Evolutionary conservation across 2,113 vertebrate genomes (phyloP), one percentile per base, ranked within the genome.

Genomic region (Solea senegalensis): DNA sequence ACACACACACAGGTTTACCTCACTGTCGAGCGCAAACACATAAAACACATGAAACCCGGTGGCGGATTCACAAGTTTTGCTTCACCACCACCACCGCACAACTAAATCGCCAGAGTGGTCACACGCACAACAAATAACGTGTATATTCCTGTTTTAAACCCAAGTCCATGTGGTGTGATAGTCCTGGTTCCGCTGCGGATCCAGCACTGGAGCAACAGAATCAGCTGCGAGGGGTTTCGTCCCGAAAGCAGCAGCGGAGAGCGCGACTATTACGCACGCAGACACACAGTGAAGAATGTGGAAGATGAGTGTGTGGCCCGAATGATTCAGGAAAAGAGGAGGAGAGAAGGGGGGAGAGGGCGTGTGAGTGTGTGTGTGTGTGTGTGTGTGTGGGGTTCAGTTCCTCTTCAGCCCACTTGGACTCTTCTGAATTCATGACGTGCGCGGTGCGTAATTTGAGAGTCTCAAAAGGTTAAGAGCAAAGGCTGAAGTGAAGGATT

Each of bases 1-100:
- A 1, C 21, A 21, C 21, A 21, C 21, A 21, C 8, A 60, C 16
- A 78, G 83, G 71, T 88, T 86, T 89, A 84, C 83, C 85, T 91
- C 78, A 88, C 86, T 85, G 90, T 86, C 67, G 90, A 83, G 84
- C 90, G 85, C 66, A 89, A 80, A 78, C 77, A 85, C 86, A 75
- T 86, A 56, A 90, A 91, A 72, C 86, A 80, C 76, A 82, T 82
- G 26, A 76, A 74, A 78, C 43, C 78, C 63, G 65, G 45, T 4
- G 15, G 7, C 66, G 28, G 45, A 14, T 53, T 26, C 9, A 9
- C 63, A 89, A 86, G 77, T 86, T 88, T 34, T 56, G 41, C 54
- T 26, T 21, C 7, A 9, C n/a, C 9, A 4, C 34, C 54, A 16
- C n/a, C 7, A 9, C n/a, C 9, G 3, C 34, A 14, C 61, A 61